Conservation (phyloP, 2,888 invertebrate species). For the Trichacis sp. region DNA sequence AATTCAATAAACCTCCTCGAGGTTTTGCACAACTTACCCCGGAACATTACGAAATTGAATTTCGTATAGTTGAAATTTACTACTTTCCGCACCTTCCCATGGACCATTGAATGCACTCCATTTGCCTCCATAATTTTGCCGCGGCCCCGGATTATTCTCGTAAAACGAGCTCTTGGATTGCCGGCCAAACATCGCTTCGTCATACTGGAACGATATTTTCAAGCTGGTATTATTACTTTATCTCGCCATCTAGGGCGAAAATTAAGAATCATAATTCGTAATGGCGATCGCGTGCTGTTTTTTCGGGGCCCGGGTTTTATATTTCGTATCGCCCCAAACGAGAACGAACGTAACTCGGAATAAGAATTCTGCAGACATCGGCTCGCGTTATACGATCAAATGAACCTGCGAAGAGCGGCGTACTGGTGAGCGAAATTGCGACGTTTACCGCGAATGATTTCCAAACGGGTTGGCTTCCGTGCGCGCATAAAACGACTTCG, state of each 20-base stretch:
- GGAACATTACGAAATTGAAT: neutral
- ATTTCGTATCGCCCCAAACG: too few relatives aligned
- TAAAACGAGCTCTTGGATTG: neutral
- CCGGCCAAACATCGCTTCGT: neutral
- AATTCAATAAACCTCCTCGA: neutral
- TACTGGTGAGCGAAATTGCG: slow-evolving; percentile 15
- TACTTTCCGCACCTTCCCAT: neutral
- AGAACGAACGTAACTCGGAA: slow-evolving; percentile 8
- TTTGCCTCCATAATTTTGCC: neutral
- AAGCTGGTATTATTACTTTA: neutral
- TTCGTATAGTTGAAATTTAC: neutral
- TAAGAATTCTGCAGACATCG: slow-evolving; percentile 8
- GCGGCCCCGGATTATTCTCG: neutral
- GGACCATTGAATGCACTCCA: neutral
- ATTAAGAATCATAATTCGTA: neutral
- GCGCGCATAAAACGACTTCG: slow-evolving; percentile 33
- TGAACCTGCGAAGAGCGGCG: slow-evolving; percentile 5
- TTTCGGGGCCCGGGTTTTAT: neutral
- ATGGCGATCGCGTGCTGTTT: slow-evolving; percentile 5
- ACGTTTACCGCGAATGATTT: slow-evolving; percentile 18
- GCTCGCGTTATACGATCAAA: slow-evolving; percentile 7
- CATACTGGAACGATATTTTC: neutral
- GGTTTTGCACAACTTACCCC: neutral
- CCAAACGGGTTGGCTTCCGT: slow-evolving; percentile 26
- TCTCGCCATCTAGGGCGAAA: neutral